Percentiles rank a stretch among this genome's conserved stretches.
These are phyloP conservation scores for Epinephelus malabaricus DNA, from an alignment of 2,797 vertebrate genomes.

Conservation along the genomic window DNA sequence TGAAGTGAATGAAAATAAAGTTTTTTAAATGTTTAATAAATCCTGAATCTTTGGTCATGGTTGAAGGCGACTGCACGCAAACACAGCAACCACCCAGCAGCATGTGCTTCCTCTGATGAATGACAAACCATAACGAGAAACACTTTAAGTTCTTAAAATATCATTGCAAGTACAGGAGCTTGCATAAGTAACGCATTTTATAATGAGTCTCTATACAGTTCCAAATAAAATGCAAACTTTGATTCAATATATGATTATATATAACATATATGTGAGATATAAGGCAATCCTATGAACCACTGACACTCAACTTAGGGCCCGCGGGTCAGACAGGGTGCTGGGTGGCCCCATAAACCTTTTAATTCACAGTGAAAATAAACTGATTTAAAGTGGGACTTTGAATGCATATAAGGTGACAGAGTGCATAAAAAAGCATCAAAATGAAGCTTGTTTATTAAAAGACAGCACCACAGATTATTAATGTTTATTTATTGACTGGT, in stretches of 20 bases:
- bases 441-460: no score
- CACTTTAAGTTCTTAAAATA: neutral
- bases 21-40: conserved; percentile 10
- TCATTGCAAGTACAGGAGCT: neutral
- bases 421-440: no score
- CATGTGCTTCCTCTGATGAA: neutral
- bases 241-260: neutral
- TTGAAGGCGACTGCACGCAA: neutral
- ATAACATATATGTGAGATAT: neutral
- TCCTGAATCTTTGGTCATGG: conserved; percentile 8
- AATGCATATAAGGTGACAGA: no score
- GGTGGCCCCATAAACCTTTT: no score
- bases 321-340: no score
- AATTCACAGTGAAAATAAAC: no score
- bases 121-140: neutral
- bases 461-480: no score
- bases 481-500: no score
- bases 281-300: neutral
- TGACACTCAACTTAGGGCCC: neutral
- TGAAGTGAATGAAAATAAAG: conserved; percentile 57
- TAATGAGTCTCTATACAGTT: neutral
- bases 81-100: neutral
- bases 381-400: no score
- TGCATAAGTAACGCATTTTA: neutral
- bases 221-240: neutral